These are phyloP conservation scores for Melieria omissa DNA, from an alignment of 2,888 invertebrate genomes.

Conservation along the genomic window DNA sequence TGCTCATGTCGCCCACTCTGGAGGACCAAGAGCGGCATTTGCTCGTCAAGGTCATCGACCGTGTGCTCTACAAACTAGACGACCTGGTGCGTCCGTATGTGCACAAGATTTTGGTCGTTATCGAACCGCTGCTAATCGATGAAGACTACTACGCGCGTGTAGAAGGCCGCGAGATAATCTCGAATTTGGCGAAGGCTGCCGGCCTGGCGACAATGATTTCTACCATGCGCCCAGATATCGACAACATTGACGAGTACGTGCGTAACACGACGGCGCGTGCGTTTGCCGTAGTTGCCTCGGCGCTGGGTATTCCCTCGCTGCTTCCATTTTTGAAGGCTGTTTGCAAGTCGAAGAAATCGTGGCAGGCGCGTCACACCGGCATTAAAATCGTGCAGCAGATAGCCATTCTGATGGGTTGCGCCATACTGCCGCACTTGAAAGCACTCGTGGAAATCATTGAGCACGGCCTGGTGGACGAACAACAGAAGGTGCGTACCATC, in stretches of 20 bases:
- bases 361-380: slow-evolving; percentile 98
- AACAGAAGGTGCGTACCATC: slow-evolving; percentile 97
- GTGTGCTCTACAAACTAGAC: slow-evolving; percentile 97
- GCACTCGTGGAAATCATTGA: slow-evolving; percentile 99
- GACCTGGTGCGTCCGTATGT: slow-evolving; percentile 99
- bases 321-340: slow-evolving; percentile 99
- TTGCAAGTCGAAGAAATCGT: slow-evolving; percentile 98
- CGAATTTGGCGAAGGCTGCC: slow-evolving; percentile 98
- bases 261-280: slow-evolving; percentile 99
- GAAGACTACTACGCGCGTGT: slow-evolving; percentile 99
- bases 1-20: slow-evolving; percentile 99
- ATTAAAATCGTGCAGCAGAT: slow-evolving; percentile 99
- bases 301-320: slow-evolving; percentile 95
- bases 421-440: slow-evolving; percentile 97
- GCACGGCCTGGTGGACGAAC: slow-evolving; percentile 97
- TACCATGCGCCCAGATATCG: slow-evolving; percentile 99
- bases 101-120: slow-evolving; percentile 99
- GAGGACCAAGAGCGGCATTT: slow-evolving; percentile 99
- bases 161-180: slow-evolving; percentile 98
- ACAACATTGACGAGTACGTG: slow-evolving; percentile 99
- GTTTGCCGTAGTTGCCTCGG: slow-evolving; percentile 99
- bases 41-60: slow-evolving; percentile 97
- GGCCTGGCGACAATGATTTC: slow-evolving; percentile 99
- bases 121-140: slow-evolving; percentile 97
- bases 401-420: slow-evolving; percentile 99